These are phyloP conservation scores for Caenorhabditis becei DNA, from an alignment of 2,888 invertebrate species.

Conservation along the genomic window DNA sequence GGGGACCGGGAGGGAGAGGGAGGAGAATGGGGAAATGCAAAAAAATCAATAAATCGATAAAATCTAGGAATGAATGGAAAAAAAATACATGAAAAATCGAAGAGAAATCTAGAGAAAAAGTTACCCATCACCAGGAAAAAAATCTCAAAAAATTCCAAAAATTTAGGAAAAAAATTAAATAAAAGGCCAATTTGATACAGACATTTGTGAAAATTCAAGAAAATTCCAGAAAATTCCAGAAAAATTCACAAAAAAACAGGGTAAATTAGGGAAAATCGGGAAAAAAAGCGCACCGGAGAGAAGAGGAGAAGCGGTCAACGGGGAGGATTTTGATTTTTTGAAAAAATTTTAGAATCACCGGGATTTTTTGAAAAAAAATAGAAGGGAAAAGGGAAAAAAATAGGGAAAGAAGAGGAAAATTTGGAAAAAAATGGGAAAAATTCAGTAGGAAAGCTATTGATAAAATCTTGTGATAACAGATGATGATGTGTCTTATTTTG, in stretches of 20 bases:
- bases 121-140: slow-evolving; percentile 1
- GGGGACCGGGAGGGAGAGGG: slow-evolving; percentile 15
- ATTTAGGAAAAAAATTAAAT: slow-evolving; percentile 14
- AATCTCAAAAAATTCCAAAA: neutral
- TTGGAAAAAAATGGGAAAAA: neutral
- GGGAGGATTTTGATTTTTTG: neutral
- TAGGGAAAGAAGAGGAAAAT: neutral
- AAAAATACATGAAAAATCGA: neutral
- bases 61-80: neutral
- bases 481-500: too few relatives aligned
- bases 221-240: neutral
- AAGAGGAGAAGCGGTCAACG: neutral
- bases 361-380: neutral
- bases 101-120: neutral
- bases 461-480: too few relatives aligned
- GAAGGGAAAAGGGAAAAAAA: neutral
- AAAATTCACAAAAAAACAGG: neutral
- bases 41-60: too few relatives aligned
- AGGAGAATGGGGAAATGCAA: neutral
- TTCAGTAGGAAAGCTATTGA: too few relatives aligned
- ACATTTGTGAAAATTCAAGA: neutral
- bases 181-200: slow-evolving; percentile 26
- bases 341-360: neutral
- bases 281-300: neutral
- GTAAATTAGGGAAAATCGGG: neutral